phyloP scores from a whole-genome alignment of 2,797 vertebrate species.

The Etheostoma nigrum region DNA sequence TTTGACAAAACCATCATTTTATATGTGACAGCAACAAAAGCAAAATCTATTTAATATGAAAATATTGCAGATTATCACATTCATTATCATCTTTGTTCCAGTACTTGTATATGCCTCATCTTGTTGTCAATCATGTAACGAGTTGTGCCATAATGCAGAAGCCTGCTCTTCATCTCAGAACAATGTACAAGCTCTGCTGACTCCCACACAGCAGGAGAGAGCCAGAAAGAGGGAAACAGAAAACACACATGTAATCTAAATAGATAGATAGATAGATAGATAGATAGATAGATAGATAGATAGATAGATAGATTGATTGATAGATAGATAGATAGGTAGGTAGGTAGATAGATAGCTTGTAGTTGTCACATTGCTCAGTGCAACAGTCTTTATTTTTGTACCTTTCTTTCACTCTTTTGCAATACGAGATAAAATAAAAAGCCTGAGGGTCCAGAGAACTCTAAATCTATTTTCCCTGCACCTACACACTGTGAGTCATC shows the following conservation, averaged over 20 bases:
- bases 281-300: conserved; percentile 29
- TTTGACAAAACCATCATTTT: conserved; percentile 7
- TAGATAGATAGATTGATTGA: conserved; percentile 32
- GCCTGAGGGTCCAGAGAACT: conserved; percentile 62
- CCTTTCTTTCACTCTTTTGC: conserved; percentile 44
- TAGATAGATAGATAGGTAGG: conserved; percentile 25
- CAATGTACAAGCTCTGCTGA: conserved; percentile 44
- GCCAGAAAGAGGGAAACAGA: conserved; percentile 3
- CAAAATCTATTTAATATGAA: background rate
- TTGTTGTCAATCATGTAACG: conserved; percentile 27
- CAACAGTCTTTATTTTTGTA: conserved; percentile 28
- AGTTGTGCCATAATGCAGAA: conserved; percentile 26
- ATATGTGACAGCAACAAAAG: background rate
- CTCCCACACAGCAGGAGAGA: conserved; percentile 40
- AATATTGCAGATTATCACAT: conserved; percentile 20
- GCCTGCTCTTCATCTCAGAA: conserved; percentile 29
- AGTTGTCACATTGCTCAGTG: conserved; percentile 7
- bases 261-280: conserved; percentile 22
- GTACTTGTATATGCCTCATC: conserved; percentile 4
- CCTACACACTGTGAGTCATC: conserved; percentile 79
- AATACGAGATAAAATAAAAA: conserved; percentile 59
- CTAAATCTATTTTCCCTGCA: conserved; percentile 71
- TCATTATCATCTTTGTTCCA: conserved; percentile 7
- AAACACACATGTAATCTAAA: conserved; percentile 10
- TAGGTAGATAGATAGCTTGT: conserved; percentile 30